phyloP scores from a whole-genome alignment of 2,888 invertebrate genomes.

The Deilephila elpenor region DNA sequence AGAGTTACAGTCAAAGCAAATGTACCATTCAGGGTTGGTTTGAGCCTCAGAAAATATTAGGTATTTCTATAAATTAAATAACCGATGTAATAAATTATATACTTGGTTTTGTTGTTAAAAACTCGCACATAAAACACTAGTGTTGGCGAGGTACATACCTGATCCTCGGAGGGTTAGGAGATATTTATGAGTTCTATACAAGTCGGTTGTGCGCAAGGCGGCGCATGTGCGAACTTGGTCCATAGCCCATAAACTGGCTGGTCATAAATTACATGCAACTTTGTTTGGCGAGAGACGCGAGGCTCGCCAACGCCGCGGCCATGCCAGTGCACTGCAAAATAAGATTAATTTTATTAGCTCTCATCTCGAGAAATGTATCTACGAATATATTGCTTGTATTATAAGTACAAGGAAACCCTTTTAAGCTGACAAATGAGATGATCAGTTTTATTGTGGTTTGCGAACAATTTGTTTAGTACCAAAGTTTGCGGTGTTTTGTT shows the following conservation, averaged over 20 bases:
- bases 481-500: not conserved
- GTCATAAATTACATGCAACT: conserved; percentile 79
- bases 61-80: too few species aligned
- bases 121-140: not conserved
- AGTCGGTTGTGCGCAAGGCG: conserved; percentile 55
- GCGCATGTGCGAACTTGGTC: conserved; percentile 77
- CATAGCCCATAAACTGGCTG: conserved; percentile 67
- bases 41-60: too few species aligned
- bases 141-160: conserved; percentile 50
- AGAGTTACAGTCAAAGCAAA: not conserved
- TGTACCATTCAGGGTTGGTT: not conserved
- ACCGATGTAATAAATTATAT: too few species aligned
- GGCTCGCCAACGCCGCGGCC: conserved; percentile 46
- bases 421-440: conserved; percentile 39
- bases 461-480: not conserved
- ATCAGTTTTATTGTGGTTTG: not conserved
- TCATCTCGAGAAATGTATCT: conserved; percentile 37
- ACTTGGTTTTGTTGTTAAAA: not conserved
- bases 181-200: conserved; percentile 69
- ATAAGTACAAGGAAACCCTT: conserved; percentile 52
- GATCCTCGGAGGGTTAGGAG: conserved; percentile 67
- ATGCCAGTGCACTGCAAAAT: conserved; percentile 54
- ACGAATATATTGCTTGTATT: conserved; percentile 41
- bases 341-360: conserved; percentile 51
- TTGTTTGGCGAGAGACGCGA: conserved; percentile 63